Evolutionary conservation across 2,888 invertebrate species (phyloP), one percentile per base, ranked within the genome.

Genomic region (Oeneis ivallda): DNA sequence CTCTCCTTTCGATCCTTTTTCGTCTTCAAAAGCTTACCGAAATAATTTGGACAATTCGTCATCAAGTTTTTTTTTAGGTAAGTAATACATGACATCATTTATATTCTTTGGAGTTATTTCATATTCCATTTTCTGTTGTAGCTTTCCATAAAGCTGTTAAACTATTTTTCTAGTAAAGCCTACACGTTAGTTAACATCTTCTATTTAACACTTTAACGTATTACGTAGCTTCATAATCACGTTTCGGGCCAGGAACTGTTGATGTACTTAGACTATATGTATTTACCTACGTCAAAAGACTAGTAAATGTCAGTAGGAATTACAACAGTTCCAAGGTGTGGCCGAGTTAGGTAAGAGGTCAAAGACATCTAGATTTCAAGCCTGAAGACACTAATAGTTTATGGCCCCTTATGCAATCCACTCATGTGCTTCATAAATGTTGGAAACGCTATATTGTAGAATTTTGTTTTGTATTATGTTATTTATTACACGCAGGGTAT

Each of bases 271-370:
- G 45, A 53, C 10, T 37, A 39, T 61, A 41, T 63, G 43, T 56
- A 45, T 15, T 7, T 7, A 56, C 57, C 26, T 26, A 26, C 26
- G 26, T 26, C 26, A 26, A 26, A 59, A 68, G 41, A 67, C 62
- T 65, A 65, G 68, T 62, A 71, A 70, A 71, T 67, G 70, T 70
- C 66, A 66, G 58, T 68, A 61, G 62, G 60, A 37, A 66, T 71
- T 71, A 63, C 71, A 68, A 66, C 64, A 70, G 57, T 54, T 41
- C 62, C 52, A 65, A 70, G 67, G 66, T 59, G 69, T 61, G 66
- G 62, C 60, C n/a, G 58, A 60, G 70, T 75, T 73, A 69, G 72
- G 72, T 71, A 72, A 76, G 71, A 68, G 73, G 75, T 76, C 75
- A 75, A 71, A 67, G 70, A 61, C 66, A 62, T 61, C 54, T 67